These are phyloP conservation scores for Heliothis virescens DNA, from an alignment of 1,140 invertebrate genomes.

Conservation along the genomic window DNA sequence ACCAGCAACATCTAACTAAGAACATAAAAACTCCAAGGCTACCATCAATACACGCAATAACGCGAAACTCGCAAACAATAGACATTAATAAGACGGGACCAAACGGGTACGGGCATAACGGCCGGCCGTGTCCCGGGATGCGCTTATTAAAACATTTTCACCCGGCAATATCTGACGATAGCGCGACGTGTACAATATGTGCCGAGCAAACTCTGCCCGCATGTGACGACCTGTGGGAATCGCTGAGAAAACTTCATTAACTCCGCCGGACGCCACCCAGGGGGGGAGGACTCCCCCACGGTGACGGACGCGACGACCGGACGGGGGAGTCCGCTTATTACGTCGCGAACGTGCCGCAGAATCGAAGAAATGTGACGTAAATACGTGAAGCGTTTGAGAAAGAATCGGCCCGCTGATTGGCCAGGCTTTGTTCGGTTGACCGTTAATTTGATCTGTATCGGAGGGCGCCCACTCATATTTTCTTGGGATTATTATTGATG, in stretches of 20 bases:
- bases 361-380: conserved; percentile 85
- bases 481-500: conserved; percentile 72
- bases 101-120: conserved; percentile 64
- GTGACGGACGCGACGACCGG: conserved; percentile 73
- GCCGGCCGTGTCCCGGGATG: conserved; percentile 72
- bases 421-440: conserved; percentile 75
- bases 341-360: conserved; percentile 83
- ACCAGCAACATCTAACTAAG: conserved; percentile 56
- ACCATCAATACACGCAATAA: conserved; percentile 69
- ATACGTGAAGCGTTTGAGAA: conserved; percentile 76
- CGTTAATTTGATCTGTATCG: conserved; percentile 81
- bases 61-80: conserved; percentile 82
- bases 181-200: conserved; percentile 83
- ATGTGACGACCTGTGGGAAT: conserved; percentile 84
- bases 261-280: conserved; percentile 67
- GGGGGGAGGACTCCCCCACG: conserved; percentile 31
- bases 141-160: conserved; percentile 85
- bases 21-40: conserved; percentile 37
- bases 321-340: conserved; percentile 80
- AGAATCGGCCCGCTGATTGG: conserved; percentile 81
- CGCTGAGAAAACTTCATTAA: conserved; percentile 86
- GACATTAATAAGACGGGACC: conserved; percentile 81
- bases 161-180: conserved; percentile 79
- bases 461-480: conserved; percentile 67
- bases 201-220: conserved; percentile 79